Conservation (phyloP, 2,888 invertebrate genomes). For the Caenorhabditis plicata region DNA sequence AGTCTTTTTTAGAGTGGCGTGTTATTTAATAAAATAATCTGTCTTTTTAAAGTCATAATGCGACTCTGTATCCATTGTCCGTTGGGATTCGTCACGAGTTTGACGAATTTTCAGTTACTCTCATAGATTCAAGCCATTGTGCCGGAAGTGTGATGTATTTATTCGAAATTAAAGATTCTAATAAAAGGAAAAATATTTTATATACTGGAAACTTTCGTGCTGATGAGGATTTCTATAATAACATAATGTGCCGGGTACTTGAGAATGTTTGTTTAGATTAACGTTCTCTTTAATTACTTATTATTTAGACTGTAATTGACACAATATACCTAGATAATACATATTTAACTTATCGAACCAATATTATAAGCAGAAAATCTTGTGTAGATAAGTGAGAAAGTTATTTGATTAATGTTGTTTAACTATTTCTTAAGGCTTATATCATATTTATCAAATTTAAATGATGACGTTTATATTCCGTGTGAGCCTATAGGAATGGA, state of each 20-base stretch:
- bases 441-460: too few species aligned
- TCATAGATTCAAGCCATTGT: slow-evolving; percentile 12
- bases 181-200: too few species aligned
- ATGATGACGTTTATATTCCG: too few species aligned
- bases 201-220: slow-evolving; percentile 22
- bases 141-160: slow-evolving; percentile 18
- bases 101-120: slow-evolving; percentile 6
- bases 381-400: too few species aligned
- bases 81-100: not conserved
- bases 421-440: too few species aligned
- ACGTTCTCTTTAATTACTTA: not conserved
- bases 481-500: too few species aligned
- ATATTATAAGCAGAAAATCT: too few species aligned
- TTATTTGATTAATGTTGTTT: too few species aligned
- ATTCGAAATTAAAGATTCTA: slow-evolving; percentile 1
- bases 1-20: too few species aligned
- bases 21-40: not conserved
- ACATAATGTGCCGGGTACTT: not conserved
- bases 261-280: not conserved
- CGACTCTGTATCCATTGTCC: not conserved
- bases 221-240: not conserved
- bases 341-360: too few species aligned
- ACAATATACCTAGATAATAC: slow-evolving; percentile 19
- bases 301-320: not conserved
- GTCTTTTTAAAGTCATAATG: slow-evolving; percentile 2